Evolutionary conservation across 2,797 vertebrate species (phyloP).

Genomic region (Eremophila alpestris): DNA sequence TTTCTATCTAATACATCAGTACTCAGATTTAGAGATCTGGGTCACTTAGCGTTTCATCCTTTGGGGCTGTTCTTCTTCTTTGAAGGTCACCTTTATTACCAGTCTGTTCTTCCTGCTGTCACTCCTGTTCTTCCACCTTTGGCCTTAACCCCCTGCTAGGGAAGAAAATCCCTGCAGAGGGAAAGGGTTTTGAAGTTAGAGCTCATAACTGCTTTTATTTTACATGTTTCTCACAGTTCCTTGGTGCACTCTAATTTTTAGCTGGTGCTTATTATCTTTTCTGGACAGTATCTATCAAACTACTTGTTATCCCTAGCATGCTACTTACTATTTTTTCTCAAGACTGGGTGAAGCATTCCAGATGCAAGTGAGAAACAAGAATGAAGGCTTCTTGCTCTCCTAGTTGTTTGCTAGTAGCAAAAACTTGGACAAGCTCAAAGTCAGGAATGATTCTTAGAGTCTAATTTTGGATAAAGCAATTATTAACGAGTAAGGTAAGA

Average conservation of each 20-base stretch:
- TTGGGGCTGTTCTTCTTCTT: constrained; percentile 7
- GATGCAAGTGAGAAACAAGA: neutral
- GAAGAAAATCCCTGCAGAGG: constrained; percentile 40
- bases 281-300: neutral
- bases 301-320: neutral
- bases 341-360: neutral
- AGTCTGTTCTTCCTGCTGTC: constrained; percentile 23
- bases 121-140: constrained; percentile 30
- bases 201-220: neutral
- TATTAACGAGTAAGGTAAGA: neutral
- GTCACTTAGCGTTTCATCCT: constrained; percentile 40
- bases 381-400: neutral
- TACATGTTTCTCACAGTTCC: neutral
- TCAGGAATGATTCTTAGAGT: neutral
- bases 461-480: neutral
- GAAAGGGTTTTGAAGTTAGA: constrained; percentile 34
- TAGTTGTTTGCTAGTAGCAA: neutral
- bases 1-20: neutral
- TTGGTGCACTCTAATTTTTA: constrained; percentile 28
- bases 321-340: neutral
- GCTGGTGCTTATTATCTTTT: neutral
- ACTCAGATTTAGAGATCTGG: constrained; percentile 5
- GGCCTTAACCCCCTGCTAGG: constrained; percentile 14
- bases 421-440: neutral
- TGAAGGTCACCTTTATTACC: constrained; percentile 37